Evolutionary conservation across 2,797 vertebrate genomes (phyloP).

Genomic region (Lithobates pipiens): DNA sequence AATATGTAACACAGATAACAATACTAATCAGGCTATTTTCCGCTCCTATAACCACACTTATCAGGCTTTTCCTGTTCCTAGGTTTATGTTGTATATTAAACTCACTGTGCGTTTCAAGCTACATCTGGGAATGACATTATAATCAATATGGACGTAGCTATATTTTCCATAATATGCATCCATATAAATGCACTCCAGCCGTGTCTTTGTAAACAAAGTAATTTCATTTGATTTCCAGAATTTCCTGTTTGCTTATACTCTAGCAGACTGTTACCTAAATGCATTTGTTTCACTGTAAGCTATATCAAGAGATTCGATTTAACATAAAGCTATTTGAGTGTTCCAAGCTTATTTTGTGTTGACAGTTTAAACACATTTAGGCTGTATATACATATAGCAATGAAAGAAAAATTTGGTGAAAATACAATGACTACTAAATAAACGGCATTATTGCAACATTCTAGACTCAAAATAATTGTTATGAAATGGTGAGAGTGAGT

Average conservation of each 20-base stretch:
- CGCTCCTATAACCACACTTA: no score
- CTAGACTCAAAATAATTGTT: no score
- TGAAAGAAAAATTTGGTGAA: no score
- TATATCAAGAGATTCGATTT: constrained; percentile 42
- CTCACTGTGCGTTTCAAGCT: not conserved
- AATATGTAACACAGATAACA: not conserved
- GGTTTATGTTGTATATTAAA: constrained; percentile 23
- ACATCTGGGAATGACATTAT: constrained; percentile 26
- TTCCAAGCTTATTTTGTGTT: constrained; percentile 37
- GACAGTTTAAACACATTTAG: constrained; percentile 9
- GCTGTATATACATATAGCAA: no score
- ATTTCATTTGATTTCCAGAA: constrained; percentile 47
- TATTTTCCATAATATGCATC: constrained; percentile 33
- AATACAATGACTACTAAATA: no score
- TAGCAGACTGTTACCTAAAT: constrained; percentile 40
- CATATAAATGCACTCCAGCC: constrained; percentile 35
- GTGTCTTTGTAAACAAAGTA: not conserved
- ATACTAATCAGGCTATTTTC: constrained; percentile 2
- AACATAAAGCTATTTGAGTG: constrained; percentile 17
- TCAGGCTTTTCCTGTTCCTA: no score
- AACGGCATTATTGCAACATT: no score
- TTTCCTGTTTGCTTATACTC: constrained; percentile 50
- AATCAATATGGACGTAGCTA: constrained; percentile 26
- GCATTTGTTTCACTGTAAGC: constrained; percentile 50
- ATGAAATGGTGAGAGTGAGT: no score